Evolutionary conservation across 2,113 vertebrate genomes (phyloP).

Genomic region (Theristicus caerulescens): DNA sequence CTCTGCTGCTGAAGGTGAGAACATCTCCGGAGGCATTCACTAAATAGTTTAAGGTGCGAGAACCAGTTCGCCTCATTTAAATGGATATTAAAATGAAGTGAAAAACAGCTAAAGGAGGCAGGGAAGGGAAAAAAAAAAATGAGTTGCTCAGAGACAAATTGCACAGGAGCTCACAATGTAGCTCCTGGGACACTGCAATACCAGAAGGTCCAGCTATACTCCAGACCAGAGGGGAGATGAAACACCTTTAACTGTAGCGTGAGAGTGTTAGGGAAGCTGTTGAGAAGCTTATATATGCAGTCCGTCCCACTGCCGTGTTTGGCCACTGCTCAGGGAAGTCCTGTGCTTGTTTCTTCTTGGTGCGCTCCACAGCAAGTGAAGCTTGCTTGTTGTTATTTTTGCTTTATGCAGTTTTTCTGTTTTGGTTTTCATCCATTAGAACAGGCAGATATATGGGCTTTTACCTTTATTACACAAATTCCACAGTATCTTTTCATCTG

Average conservation of each 20-base stretch:
- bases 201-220: not conserved
- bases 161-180: not conserved
- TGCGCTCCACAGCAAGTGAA: not conserved
- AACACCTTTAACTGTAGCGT: not conserved
- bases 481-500: constrained; percentile 35
- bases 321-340: not conserved
- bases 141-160: not conserved
- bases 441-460: constrained; percentile 19
- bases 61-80: not conserved
- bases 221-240: not conserved
- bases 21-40: not conserved
- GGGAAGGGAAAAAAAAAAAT: not conserved
- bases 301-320: not conserved
- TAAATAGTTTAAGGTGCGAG: not conserved
- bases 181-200: not conserved
- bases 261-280: not conserved
- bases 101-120: not conserved
- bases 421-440: constrained; percentile 6
- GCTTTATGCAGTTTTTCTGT: not conserved
- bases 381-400: not conserved
- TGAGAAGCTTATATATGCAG: not conserved
- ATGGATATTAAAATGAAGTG: not conserved
- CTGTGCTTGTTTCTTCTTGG: not conserved
- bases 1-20: not conserved
- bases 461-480: constrained; percentile 36